A percentile compares a stretch with the other conserved stretches of the same genome.
Conservation (phyloP, 2,888 invertebrate genomes). For the Corythucha ciliata region DNA sequence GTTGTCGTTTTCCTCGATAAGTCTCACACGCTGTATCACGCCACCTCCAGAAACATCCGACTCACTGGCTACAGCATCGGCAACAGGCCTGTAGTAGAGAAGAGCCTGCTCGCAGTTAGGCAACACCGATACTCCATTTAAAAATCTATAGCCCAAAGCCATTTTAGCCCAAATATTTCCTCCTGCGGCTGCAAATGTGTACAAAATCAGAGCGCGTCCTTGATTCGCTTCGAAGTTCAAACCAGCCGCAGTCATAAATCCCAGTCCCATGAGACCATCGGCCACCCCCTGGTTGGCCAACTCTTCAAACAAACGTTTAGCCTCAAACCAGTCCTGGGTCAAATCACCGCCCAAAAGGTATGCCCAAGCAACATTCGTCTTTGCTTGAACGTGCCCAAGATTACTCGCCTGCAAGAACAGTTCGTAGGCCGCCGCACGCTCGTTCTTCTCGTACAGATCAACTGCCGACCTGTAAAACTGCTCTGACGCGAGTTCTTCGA, state of each 20-base stretch:
- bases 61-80: constrained; percentile 63
- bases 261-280: constrained; percentile 80
- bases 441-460: no score
- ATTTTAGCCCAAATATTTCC: constrained; percentile 90
- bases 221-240: constrained; percentile 76
- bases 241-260: constrained; percentile 80
- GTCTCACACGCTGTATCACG: constrained; percentile 75
- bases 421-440: constrained; percentile 51
- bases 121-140: constrained; percentile 80
- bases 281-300: constrained; percentile 68
- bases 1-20: constrained; percentile 87
- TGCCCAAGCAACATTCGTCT: constrained; percentile 80
- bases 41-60: constrained; percentile 80
- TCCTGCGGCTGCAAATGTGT: constrained; percentile 80
- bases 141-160: constrained; percentile 90
- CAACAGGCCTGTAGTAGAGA: constrained; percentile 37
- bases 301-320: constrained; percentile 64
- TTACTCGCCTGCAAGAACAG: constrained; percentile 70
- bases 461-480: no score
- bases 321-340: constrained; percentile 64
- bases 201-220: constrained; percentile 77
- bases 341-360: constrained; percentile 73
- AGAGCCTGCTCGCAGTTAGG: constrained; percentile 85
- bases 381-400: constrained; percentile 69
- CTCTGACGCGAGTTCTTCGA: no score